phyloP scores from a whole-genome alignment of 2,888 invertebrate species.

The Plebejus argus region DNA sequence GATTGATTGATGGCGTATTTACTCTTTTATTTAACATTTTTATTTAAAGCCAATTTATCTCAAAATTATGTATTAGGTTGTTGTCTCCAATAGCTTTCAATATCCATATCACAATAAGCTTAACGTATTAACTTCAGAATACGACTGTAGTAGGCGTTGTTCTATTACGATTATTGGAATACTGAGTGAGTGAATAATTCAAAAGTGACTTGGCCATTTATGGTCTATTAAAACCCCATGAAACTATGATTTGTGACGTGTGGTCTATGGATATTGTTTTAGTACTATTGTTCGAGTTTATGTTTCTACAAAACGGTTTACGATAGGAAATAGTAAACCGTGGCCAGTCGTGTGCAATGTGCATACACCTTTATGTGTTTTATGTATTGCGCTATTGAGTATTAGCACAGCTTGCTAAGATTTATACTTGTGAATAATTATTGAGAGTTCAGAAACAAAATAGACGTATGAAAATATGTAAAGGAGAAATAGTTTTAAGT shows the following conservation, averaged over 20 bases:
- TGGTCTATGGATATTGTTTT: slow-evolving; percentile 7
- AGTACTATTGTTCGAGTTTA: slow-evolving; percentile 24
- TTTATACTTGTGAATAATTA: too few relatives aligned
- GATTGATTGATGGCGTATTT: too few relatives aligned
- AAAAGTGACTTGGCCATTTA: slow-evolving; percentile 27
- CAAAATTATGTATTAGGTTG: not conserved
- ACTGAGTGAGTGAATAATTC: slow-evolving; percentile 25
- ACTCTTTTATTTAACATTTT: too few relatives aligned
- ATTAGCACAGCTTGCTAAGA: not conserved
- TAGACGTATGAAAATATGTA: too few relatives aligned
- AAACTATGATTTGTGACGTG: slow-evolving; percentile 17
- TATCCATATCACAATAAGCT: not conserved
- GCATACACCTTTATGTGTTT: not conserved
- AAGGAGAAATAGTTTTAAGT: too few relatives aligned
- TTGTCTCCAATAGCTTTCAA: not conserved
- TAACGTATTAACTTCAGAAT: not conserved
- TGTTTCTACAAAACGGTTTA: slow-evolving; percentile 16
- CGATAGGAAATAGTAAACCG: slow-evolving; percentile 19
- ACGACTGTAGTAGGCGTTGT: slow-evolving; percentile 19
- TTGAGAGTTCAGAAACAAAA: too few relatives aligned
- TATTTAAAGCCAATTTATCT: not conserved
- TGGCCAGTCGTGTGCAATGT: slow-evolving; percentile 12
- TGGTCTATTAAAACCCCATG: slow-evolving; percentile 10
- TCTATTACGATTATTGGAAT: slow-evolving; percentile 16
- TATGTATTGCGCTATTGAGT: not conserved